phyloP scores from a whole-genome alignment of 2,888 invertebrate genomes.

The Metallyticus violacea region DNA sequence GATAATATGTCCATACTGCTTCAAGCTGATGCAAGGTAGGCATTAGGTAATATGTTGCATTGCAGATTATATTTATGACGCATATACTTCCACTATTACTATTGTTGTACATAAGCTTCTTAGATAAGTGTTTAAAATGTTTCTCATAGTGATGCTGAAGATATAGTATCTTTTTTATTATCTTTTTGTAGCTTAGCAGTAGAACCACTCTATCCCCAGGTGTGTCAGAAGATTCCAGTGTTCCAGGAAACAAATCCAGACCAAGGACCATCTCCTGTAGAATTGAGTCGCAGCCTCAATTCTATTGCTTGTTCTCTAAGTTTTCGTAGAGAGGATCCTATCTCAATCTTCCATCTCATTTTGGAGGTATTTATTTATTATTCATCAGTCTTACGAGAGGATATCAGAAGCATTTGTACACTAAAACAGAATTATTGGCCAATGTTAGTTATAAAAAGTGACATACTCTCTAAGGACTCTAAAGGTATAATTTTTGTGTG shows the following conservation, averaged over 20 bases:
- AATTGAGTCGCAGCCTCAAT: conserved; percentile 78
- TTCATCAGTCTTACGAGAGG: too few relatives aligned
- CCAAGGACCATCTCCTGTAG: conserved; percentile 60
- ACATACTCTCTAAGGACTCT: too few relatives aligned
- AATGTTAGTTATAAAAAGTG: too few relatives aligned
- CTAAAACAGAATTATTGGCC: too few relatives aligned
- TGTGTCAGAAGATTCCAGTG: conserved; percentile 63
- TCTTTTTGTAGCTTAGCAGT: conserved; percentile 73
- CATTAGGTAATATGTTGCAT: not conserved
- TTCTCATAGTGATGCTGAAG: not conserved
- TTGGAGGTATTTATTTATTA: too few relatives aligned
- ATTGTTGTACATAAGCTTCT: not conserved
- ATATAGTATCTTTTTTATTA: too few relatives aligned
- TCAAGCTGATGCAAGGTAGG: conserved; percentile 85
- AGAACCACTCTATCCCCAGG: conserved; percentile 88
- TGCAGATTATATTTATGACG: conserved; percentile 25
- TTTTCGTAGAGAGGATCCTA: conserved; percentile 73
- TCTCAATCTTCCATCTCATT: conserved; percentile 76
- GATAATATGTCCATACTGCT: conserved; percentile 90
- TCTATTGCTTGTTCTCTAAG: conserved; percentile 86
- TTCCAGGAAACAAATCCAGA: conserved; percentile 46
- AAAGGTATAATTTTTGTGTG: too few relatives aligned
- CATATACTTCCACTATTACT: conserved; percentile 29
- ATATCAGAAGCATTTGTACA: too few relatives aligned
- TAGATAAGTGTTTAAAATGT: not conserved